Evolutionary conservation across 2,888 invertebrate species (phyloP), one percentile per base, ranked within the genome.

Genomic region (Ectemnius continuus): DNA sequence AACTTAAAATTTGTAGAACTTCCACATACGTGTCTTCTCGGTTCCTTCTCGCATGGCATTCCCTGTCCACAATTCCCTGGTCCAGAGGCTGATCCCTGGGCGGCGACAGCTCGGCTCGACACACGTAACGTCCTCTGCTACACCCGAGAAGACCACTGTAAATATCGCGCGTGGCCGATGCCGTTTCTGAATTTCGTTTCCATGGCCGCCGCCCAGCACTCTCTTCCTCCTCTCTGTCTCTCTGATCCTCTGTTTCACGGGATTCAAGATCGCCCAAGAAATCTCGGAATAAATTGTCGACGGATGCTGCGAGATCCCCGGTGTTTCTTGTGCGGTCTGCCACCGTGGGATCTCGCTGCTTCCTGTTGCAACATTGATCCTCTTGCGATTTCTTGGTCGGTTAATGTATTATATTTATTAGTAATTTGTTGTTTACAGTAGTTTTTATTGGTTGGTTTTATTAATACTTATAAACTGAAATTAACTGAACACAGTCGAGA

Each of bases 141-240:
- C 23, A 23, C 23, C 23, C 23, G 23, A 23, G 23, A 23, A 23
- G 23, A 61, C 67, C 67, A 60, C 65, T 70, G 74, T 76, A 76
- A 76, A 76, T 74, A 74, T 70, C 70, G 65, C 59, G 65, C 68
- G 70, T 61, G 70, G 61, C n/a, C 47, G 60, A 70, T 67, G 61
- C 47, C 69, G 26, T 52, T 16, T 48, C 58, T 59, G 59, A 67
- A 48, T 67, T 47, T 61, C 48, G 47, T 52, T 48, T 48, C 56
- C 52, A 2, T 23, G 23, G 3, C 3, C 3, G 23, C 4, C 3
- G n/a, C n/a, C n/a, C n/a, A n/a, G n/a, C n/a, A 4, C n/a, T n/a
- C 47, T 47, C 2, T 47, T n/a, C 47, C n/a, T 0, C 2, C 36
- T 60, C 72, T 61, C 57, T 16, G 5, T 18, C 48, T 59, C 52